phyloP scores from a whole-genome alignment of 2,888 invertebrate genomes.

The Drosophila suboccidentalis region DNA sequence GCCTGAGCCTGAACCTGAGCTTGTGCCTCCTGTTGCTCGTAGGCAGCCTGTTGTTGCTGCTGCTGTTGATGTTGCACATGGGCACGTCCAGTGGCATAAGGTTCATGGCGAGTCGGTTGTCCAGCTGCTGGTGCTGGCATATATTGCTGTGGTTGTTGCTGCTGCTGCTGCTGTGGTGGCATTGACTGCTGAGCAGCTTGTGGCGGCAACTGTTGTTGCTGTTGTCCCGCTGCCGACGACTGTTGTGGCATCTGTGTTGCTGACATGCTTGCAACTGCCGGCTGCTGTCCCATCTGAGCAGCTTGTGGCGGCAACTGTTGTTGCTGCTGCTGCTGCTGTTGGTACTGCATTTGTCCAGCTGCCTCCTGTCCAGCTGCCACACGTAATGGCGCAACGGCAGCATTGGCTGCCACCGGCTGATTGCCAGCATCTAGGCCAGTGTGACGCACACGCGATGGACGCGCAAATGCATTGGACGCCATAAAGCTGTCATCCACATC shows the following conservation, averaged over 20 bases:
- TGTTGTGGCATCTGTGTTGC: constrained; percentile 24
- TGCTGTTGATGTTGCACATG: constrained; percentile 45
- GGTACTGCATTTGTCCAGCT: constrained; percentile 28
- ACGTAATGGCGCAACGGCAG: constrained; percentile 42
- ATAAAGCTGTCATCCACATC: constrained; percentile 81
- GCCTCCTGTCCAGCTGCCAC: constrained; percentile 57
- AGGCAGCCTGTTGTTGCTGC: constrained; percentile 26
- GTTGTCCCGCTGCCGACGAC: not conserved
- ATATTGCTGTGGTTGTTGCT: constrained; percentile 43
- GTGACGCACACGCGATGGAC: constrained; percentile 61
- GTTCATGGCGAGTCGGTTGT: constrained; percentile 63
- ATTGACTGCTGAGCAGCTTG: constrained; percentile 37
- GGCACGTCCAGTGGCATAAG: constrained; percentile 49
- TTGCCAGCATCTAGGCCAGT: constrained; percentile 54
- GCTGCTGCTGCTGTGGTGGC: constrained; percentile 25
- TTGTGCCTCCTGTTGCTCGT: constrained; percentile 41
- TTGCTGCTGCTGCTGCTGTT: constrained; percentile 27
- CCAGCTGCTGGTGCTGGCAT: constrained; percentile 61
- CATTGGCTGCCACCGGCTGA: constrained; percentile 7
- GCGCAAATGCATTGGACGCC: constrained; percentile 74
- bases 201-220: constrained; percentile 25
- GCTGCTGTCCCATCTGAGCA: constrained; percentile 21
- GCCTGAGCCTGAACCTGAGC: constrained; percentile 30
- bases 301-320: constrained; percentile 32
- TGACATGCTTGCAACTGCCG: constrained; percentile 16